Percentiles rank a stretch among this genome's conserved stretches.
phyloP scores from a whole-genome alignment of 2,113 vertebrate species.

The Planiliza haematocheilus region DNA sequence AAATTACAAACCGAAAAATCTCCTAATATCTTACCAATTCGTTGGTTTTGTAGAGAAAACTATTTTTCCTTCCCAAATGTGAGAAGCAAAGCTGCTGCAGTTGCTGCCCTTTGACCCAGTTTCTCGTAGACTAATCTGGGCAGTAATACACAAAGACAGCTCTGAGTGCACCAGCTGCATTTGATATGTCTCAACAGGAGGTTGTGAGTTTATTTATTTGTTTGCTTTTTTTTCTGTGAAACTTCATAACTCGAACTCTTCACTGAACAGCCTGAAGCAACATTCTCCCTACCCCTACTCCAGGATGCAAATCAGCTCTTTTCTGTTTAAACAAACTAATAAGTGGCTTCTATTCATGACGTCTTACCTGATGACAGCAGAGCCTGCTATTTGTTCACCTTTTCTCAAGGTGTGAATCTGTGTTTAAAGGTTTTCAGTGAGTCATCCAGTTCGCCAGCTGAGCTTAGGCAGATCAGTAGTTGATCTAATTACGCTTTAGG shows the following conservation, averaged over 20 bases:
- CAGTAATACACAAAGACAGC: neutral
- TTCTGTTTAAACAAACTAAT: neutral
- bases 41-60: neutral
- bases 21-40: too few species aligned
- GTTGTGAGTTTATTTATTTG: neutral
- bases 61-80: neutral
- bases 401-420: slow-evolving; percentile 8
- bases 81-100: neutral
- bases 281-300: neutral
- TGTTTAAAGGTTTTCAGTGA: slow-evolving; percentile 1
- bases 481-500: slow-evolving; percentile 61
- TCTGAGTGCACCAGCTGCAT: slow-evolving; percentile 49
- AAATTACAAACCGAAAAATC: too few species aligned
- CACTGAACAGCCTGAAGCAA: neutral
- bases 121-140: slow-evolving; percentile 4
- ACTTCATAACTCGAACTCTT: slow-evolving; percentile 7
- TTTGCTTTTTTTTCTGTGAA: neutral
- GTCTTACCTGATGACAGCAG: neutral
- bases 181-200: slow-evolving; percentile 22
- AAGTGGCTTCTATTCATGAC: neutral
- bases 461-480: slow-evolving; percentile 50
- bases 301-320: too few species aligned
- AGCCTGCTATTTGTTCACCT: neutral
- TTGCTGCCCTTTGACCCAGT: slow-evolving; percentile 38
- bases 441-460: neutral